These are phyloP conservation scores for Megaceryle maxima DNA, from an alignment of 2,113 vertebrate genomes.

Conservation along the genomic window DNA sequence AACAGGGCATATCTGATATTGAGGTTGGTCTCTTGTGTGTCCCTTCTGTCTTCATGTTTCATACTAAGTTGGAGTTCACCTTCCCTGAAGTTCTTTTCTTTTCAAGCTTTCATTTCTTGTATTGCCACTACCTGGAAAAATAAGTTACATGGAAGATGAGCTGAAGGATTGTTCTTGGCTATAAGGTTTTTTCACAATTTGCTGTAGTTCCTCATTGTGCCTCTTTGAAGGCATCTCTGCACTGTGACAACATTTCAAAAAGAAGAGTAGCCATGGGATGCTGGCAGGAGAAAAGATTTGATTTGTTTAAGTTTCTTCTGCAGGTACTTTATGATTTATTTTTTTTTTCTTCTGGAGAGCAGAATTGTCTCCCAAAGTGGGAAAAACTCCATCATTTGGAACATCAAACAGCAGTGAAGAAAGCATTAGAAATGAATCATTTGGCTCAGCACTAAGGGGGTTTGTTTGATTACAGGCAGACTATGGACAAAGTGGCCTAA, in stretches of 20 bases:
- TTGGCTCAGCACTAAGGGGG: background rate
- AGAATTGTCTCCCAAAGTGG: background rate
- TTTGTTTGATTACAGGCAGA: background rate
- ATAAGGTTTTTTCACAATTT: background rate
- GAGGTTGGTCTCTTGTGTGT: background rate
- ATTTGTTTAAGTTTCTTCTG: background rate
- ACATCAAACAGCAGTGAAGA: background rate
- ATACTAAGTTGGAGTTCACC: background rate
- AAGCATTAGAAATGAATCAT: slow-evolving; percentile 34
- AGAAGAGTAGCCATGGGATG: background rate
- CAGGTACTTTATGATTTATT: background rate
- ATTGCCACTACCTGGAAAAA: slow-evolving; percentile 15
- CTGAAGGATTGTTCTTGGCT: background rate
- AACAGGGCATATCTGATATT: background rate
- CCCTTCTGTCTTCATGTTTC: background rate
- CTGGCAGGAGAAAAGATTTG: background rate
- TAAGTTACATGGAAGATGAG: background rate
- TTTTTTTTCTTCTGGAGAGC: background rate
- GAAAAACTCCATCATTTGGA: background rate
- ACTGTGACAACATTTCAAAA: background rate
- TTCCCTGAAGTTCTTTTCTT: slow-evolving; percentile 1
- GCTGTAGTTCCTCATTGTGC: background rate
- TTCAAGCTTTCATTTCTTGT: slow-evolving; percentile 22
- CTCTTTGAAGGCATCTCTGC: slow-evolving; percentile 19
- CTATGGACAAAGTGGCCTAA: background rate